Evolutionary conservation across 2,113 vertebrate species (phyloP).

Genomic region (Nerophis lumbriciformis): DNA sequence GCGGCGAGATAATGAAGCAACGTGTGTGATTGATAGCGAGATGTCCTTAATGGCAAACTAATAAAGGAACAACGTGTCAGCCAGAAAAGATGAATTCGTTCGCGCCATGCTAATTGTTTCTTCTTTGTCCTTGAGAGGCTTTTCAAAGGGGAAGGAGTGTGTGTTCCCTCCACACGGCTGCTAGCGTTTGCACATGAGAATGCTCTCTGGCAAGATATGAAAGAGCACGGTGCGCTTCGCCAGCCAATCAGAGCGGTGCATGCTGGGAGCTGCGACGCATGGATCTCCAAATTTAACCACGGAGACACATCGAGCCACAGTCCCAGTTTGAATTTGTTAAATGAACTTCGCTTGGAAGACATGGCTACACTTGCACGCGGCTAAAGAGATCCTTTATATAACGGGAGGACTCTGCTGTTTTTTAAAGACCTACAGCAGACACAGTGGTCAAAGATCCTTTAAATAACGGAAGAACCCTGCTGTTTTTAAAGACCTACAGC

Average conservation of each 20-base stretch:
- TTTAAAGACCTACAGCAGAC: too few species aligned
- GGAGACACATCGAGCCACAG: too few species aligned
- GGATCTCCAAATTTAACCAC: too few species aligned
- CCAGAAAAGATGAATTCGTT: constrained; percentile 57
- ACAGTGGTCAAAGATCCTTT: too few species aligned
- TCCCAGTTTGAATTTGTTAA: not conserved
- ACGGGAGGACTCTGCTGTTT: too few species aligned
- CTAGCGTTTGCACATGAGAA: too few species aligned
- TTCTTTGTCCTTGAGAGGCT: constrained; percentile 44
- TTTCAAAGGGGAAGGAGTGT: constrained; percentile 15
- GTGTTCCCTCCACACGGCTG: not conserved
- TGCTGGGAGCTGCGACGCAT: too few species aligned
- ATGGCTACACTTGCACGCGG: not conserved
- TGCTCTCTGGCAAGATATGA: too few species aligned
- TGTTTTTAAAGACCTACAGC: too few species aligned
- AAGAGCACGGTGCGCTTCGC: too few species aligned
- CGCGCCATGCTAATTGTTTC: constrained; percentile 31
- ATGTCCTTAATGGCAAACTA: constrained; percentile 66
- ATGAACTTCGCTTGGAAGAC: not conserved
- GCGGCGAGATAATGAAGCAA: constrained; percentile 48
- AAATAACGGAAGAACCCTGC: too few species aligned
- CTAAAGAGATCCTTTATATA: not conserved
- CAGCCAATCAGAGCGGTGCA: too few species aligned
- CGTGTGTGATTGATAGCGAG: constrained; percentile 59
- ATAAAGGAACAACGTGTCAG: constrained; percentile 51